Evolutionary conservation across 2,113 vertebrate genomes (phyloP), one percentile per base, ranked within the genome.

Genomic region (Lepidiolamprologus cunningtoni): DNA sequence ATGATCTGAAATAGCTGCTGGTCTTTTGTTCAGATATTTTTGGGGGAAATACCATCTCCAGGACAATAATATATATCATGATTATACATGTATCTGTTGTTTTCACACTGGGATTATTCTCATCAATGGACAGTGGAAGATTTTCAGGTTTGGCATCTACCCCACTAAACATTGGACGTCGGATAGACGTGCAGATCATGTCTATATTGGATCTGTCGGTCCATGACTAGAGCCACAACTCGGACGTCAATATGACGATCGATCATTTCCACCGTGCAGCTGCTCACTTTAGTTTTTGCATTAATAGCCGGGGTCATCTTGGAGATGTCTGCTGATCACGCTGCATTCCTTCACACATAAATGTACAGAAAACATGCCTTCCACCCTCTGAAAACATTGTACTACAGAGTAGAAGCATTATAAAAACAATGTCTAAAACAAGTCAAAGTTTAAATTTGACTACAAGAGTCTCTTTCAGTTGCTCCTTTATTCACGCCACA

Each of bases 161-260:
- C 28, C 28, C 58, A 63, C 31, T 0, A 2, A 63, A 63, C 58
- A 35, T 10, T 11, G 17, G 17, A 1, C 6, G 0, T 63, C 1
- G 0, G 31, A 7, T 7, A 63, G 28, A 63, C 2, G 0, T 35
- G 58, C 31, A 63, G 58, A 63, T 63, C 16, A 63, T 63, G 31
- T 63, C 31, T 1, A 35, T 63, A 35, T 63, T 63, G 28, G 58
- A 19, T 35, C 31, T 63, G 31, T 35, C 2, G 4, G 9, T 63
- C 58, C 58, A 35, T 63, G 28, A 35, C 58, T 61, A 61, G 5
- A 0, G 16, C 58, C 28, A 33, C 28, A 63, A 63, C 8, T 33
- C 7, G 28, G 58, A 63, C 9, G 5, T 33, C 28, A 63, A 19
- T 33, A 63, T 63, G 58, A 33, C 5, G 3, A 33, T 61, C 5